Percentiles rank a stretch among this genome's conserved stretches.
phyloP scores from a whole-genome alignment of 2,888 invertebrate genomes.

The Auanema freiburgensis region DNA sequence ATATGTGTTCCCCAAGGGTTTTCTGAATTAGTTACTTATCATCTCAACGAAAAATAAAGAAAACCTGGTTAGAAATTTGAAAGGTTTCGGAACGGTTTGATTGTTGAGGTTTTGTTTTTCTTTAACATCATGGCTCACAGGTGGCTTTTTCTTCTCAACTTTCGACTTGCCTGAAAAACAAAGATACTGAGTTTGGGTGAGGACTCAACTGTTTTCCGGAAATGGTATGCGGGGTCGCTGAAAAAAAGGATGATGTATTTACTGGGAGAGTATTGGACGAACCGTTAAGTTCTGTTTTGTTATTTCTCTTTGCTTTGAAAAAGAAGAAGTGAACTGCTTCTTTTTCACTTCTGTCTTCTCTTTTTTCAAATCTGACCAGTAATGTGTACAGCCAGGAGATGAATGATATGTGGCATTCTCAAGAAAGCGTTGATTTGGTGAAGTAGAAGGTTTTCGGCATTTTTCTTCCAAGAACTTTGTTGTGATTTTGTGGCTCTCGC shows the following conservation, averaged over 20 bases:
- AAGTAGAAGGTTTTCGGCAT: not conserved
- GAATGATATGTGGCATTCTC: slow-evolving; percentile 15
- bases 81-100: slow-evolving; percentile 4
- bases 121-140: slow-evolving; percentile 2
- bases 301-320: too few species aligned
- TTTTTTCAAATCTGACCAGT: slow-evolving; percentile 11
- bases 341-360: too few species aligned
- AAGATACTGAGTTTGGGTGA: too few species aligned
- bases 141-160: not conserved
- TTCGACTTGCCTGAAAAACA: not conserved
- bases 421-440: not conserved
- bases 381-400: slow-evolving; percentile 20
- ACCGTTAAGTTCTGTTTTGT: too few species aligned
- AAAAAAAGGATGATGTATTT: too few species aligned
- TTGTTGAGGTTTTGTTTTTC: not conserved
- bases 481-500: slow-evolving; percentile 17
- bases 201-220: too few species aligned
- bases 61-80: slow-evolving; percentile 2
- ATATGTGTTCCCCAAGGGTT: slow-evolving; percentile 18
- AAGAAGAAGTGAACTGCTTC: too few species aligned
- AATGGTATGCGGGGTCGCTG: too few species aligned
- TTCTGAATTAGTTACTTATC: slow-evolving; percentile 7
- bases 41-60: not conserved
- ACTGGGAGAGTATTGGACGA: too few species aligned
- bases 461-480: slow-evolving; percentile 5